Evolutionary conservation across 2,113 vertebrate species (phyloP).

Genomic region (Girardinichthys multiradiatus): DNA sequence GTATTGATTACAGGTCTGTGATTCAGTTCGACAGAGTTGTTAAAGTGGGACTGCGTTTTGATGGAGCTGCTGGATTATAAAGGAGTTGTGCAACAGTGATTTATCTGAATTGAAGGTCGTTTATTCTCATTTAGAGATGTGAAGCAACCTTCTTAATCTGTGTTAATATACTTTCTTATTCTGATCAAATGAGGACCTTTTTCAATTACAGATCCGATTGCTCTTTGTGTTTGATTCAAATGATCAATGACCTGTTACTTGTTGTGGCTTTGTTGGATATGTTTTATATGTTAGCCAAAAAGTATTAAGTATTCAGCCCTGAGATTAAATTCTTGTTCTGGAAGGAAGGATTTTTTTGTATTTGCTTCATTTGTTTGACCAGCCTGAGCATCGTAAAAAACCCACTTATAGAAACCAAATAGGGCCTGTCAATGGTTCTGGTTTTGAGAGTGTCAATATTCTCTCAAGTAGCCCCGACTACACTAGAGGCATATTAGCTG

Average conservation of each 20-base stretch:
- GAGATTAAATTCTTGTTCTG: not conserved
- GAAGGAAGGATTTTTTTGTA: conserved; percentile 12
- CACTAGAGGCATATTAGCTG: conserved; percentile 1
- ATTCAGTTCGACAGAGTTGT: conserved; percentile 37
- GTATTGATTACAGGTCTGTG: conserved; percentile 46
- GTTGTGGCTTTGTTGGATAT: not conserved
- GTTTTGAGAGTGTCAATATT: conserved; percentile 13
- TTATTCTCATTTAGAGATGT: not conserved
- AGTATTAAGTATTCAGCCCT: not conserved
- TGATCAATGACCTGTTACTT: not conserved
- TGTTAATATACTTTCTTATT: not conserved
- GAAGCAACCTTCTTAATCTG: not conserved
- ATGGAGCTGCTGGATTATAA: not conserved
- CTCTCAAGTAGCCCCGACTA: conserved; percentile 41
- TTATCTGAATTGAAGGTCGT: conserved; percentile 13
- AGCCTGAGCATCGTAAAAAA: not conserved
- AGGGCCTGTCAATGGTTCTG: conserved; percentile 14
- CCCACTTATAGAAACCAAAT: conserved; percentile 16
- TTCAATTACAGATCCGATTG: too few species aligned
- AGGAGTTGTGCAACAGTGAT: conserved; percentile 4
- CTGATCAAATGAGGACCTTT: too few species aligned
- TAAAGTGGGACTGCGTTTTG: conserved; percentile 25
- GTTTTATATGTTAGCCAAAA: not conserved
- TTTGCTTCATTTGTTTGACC: conserved; percentile 24
- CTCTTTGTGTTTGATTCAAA: too few species aligned